Conservation (phyloP, 92 coral and sea anemone species). For the Heliopora coerulea region DNA sequence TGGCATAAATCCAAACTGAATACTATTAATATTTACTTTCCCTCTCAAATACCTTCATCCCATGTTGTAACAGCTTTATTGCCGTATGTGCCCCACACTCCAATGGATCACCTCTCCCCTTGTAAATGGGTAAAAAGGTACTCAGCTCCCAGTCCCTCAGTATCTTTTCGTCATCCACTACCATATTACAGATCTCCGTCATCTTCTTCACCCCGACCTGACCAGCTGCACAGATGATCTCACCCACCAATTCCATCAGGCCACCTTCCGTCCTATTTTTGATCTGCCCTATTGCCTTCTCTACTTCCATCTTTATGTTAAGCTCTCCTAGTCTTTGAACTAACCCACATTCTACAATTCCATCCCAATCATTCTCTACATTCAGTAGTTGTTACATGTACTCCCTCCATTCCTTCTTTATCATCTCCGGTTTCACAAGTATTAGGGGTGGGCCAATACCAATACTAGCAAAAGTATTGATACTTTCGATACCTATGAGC, state of each 20-base stretch:
- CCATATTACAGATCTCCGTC: background rate
- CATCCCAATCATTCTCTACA: slow-evolving; percentile 7
- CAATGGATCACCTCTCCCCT: background rate
- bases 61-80: background rate
- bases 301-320: background rate
- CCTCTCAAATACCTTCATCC: background rate
- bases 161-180: background rate
- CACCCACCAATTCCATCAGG: background rate
- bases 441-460: no score
- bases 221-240: background rate
- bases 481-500: no score
- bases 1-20: background rate
- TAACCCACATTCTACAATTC: background rate
- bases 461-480: no score
- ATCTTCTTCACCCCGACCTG: background rate
- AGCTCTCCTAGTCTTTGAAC: background rate
- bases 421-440: background rate
- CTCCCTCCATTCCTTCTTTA: slow-evolving; percentile 1
- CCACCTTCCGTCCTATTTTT: background rate
- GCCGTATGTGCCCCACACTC: background rate
- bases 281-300: no score
- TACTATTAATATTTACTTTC: background rate
- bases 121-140: background rate
- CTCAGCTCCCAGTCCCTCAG: background rate
- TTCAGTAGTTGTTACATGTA: background rate